Base-by-base conservation (phyloP, 2,113 vertebrate genomes). In the Labeo catla region DNA sequence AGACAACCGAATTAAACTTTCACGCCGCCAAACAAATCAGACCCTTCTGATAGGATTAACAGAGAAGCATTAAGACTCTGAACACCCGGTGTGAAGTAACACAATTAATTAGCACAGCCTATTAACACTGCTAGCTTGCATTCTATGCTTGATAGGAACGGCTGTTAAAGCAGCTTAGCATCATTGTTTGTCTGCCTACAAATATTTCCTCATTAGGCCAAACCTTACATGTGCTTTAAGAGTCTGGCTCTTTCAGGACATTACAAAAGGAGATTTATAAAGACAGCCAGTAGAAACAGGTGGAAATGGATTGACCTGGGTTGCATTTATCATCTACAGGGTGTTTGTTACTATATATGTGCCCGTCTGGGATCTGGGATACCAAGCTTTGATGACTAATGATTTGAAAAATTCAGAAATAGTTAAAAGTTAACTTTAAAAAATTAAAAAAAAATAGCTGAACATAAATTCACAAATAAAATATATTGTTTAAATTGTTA, bases 21-120 rank as follows among this genome's bases (percentile, higher is more conserved):
- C 57, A 76, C 39, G 11, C 43, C 61, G 16, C 47, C 84, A 43
- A 65, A 65, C 13, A 52, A 63, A 72, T 63, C 43, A 78, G 34
- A 16, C 23, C n/a, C 36, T 61, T 85, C 73, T 36, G 65, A 34
- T 6, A 45, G 43, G 49, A 77, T 77, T 83, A 77, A 70, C 61
- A 83, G 23, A 15, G 23, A 45, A 49, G 50, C 11, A 45, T 73
- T 76, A 66, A 76, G 34, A 54, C 68, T 74, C 12, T 76, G 61
- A 65, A 52, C 77, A 77, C 43, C 49, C 45, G n/a, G 66, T 72
- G 34, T 6, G 28, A n/a, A 50, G 50, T 23, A 63, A 59, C 65
- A 66, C 59, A 77, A 50, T 80, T 54, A 16, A 84, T 65, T 36
- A 23, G 57, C 28, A 47, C 85, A 85, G 23, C 65, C 65, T 78